These are phyloP conservation scores for Arctopsyche grandis DNA, from an alignment of 1,140 invertebrate species.

Conservation along the genomic window DNA sequence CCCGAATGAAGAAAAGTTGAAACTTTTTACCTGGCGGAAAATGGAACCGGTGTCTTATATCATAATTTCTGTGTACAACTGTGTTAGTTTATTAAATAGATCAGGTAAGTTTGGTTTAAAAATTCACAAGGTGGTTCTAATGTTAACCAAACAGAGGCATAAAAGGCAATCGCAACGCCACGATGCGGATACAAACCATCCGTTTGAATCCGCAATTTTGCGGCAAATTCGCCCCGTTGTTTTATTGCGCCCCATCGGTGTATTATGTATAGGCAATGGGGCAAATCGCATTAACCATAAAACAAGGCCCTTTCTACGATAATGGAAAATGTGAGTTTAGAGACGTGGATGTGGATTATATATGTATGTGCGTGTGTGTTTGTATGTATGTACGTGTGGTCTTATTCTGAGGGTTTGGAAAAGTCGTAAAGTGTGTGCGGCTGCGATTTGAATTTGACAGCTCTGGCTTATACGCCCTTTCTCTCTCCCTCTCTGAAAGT, in stretches of 20 bases:
- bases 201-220: slow-evolving; percentile 1
- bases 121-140: no score
- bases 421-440: slow-evolving; percentile 16
- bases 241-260: background rate
- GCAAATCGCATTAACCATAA: slow-evolving; percentile 16
- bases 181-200: no score
- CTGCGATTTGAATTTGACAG: slow-evolving; percentile 15
- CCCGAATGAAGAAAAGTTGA: no score
- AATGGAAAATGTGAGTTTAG: background rate
- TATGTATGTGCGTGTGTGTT: background rate
- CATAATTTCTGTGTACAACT: no score
- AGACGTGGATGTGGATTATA: background rate
- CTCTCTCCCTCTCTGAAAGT: no score
- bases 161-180: no score
- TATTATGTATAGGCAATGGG: slow-evolving; percentile 21
- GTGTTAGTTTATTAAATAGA: no score
- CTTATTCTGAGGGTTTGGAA: background rate
- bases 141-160: no score
- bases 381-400: background rate
- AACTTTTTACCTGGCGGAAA: no score
- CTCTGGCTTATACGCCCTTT: background rate
- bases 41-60: no score
- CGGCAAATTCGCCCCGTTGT: background rate
- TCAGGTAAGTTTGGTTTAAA: no score
- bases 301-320: background rate